These are phyloP conservation scores for Xanthorhoe spadicearia DNA, from an alignment of 2,888 invertebrate species.

Conservation along the genomic window DNA sequence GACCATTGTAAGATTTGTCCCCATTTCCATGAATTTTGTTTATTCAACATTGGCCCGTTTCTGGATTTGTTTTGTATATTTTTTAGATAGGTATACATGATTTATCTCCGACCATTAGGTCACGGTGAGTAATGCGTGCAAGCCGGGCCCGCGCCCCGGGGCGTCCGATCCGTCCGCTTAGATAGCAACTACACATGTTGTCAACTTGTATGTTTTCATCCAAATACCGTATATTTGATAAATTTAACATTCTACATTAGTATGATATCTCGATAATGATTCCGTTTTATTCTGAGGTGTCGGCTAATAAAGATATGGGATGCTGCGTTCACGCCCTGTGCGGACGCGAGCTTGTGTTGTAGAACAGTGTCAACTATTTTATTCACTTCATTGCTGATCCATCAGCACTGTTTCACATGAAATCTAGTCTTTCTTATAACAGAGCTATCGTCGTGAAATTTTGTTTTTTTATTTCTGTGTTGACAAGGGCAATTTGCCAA, in stretches of 20 bases:
- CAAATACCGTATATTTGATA: conserved; percentile 79
- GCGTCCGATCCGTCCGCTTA: conserved; percentile 76
- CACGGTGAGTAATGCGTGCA: conserved; percentile 78
- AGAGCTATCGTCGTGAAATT: conserved; percentile 26
- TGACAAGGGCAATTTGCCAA: conserved; percentile 22
- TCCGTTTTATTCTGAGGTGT: conserved; percentile 71
- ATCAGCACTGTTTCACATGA: no score
- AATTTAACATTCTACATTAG: conserved; percentile 78
- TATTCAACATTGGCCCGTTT: conserved; percentile 77
- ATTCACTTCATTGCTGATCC: conserved; percentile 44
- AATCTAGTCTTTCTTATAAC: no score
- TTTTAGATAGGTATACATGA: conserved; percentile 73
- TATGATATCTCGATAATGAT: conserved; percentile 77
- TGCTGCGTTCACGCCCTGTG: conserved; percentile 40
- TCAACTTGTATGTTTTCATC: conserved; percentile 84
- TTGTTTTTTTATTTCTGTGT: conserved; percentile 32
- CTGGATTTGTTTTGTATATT: conserved; percentile 70
- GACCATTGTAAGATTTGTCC: conserved; percentile 78
- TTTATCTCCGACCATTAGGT: conserved; percentile 83
- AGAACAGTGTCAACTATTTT: conserved; percentile 45
- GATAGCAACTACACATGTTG: conserved; percentile 83
- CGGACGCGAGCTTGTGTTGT: conserved; percentile 46
- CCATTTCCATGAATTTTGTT: conserved; percentile 83
- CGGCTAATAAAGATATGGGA: conserved; percentile 67
- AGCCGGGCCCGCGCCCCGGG: conserved; percentile 71